These are phyloP conservation scores for Amniataba percoides DNA, from an alignment of 2,797 vertebrate species.

Conservation along the genomic window DNA sequence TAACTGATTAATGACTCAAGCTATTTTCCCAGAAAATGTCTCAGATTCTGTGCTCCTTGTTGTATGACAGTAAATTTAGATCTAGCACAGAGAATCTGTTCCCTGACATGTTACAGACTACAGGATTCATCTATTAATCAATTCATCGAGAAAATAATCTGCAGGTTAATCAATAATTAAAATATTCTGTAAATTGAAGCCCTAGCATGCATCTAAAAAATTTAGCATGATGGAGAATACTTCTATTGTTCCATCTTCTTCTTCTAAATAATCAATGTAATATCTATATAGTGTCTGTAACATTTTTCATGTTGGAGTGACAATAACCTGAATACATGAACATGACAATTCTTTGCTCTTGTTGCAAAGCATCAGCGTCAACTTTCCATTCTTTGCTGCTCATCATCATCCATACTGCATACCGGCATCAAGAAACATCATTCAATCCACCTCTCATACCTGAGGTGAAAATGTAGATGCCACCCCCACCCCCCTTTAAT, in stretches of 20 bases:
- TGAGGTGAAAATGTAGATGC: slow-evolving; percentile 59
- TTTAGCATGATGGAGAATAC: slow-evolving; percentile 16
- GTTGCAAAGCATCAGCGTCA: neutral
- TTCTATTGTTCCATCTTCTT: neutral
- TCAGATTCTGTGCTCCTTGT: neutral
- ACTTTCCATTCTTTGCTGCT: neutral
- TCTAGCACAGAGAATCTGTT: neutral
- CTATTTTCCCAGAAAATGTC: neutral
- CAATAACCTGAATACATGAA: neutral
- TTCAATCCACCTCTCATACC: slow-evolving; percentile 10
- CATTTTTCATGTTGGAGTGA: neutral
- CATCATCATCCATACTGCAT: slow-evolving; percentile 14
- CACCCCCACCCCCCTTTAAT: slow-evolving; percentile 23
- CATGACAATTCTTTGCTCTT: neutral
- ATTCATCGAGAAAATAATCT: neutral
- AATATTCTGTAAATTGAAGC: neutral
- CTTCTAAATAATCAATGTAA: neutral
- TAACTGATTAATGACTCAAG: neutral
- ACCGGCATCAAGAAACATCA: slow-evolving; percentile 12
- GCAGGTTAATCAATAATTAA: neutral
- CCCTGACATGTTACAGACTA: neutral
- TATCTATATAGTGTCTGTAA: slow-evolving; percentile 44
- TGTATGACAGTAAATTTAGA: neutral
- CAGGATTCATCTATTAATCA: neutral
- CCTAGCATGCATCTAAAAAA: slow-evolving; percentile 13